Evolutionary conservation across 2,888 invertebrate genomes (phyloP), one percentile per base, ranked within the genome.

Genomic region (Tetheella fluctuosa): DNA sequence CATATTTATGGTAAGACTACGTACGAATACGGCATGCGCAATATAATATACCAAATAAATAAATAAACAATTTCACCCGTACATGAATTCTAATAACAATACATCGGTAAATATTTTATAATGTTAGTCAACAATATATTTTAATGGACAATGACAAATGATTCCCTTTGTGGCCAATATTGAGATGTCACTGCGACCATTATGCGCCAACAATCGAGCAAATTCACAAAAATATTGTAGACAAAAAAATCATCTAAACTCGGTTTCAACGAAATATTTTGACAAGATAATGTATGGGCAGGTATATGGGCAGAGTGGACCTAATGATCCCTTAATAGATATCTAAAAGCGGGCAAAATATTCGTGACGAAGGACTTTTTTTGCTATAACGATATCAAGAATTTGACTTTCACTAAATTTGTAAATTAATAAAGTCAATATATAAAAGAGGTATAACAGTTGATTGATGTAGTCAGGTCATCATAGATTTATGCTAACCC

Each of bases 141-240:
- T 82, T 91, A 91, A 93, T 92, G 90, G 90, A 88, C 90, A 90
- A 86, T 91, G 92, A 92, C 91, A 92, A 93, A 93, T 92, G 90
- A 85, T 86, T 85, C 83, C 81, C 73, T 82, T 91, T 91, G 88
- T 90, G 73, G 73, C 72, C 71, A 85, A 90, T 83, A 88, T 91
- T 87, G 89, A 93, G 91, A 87, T 85, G 90, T 92, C 91, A 90
- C 83, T 80, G 77, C 74, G 74, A 64, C 74, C 77, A 80, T 87
- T 88, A 84, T 85, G 72, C 71, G 61, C 65, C 76, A 79, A 85
- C 86, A 86, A 90, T 88, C 85, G 84, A 76, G 80, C 86, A 89
- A 90, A 90, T 90, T 88, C 86, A 88, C 88, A 74, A 86, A 88
- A 89, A 85, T 86, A 81, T 76, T 65, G 69, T 56, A 75, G 70